These are phyloP conservation scores for Bufotes viridis DNA, from an alignment of 2,797 vertebrate genomes.

Conservation along the genomic window DNA sequence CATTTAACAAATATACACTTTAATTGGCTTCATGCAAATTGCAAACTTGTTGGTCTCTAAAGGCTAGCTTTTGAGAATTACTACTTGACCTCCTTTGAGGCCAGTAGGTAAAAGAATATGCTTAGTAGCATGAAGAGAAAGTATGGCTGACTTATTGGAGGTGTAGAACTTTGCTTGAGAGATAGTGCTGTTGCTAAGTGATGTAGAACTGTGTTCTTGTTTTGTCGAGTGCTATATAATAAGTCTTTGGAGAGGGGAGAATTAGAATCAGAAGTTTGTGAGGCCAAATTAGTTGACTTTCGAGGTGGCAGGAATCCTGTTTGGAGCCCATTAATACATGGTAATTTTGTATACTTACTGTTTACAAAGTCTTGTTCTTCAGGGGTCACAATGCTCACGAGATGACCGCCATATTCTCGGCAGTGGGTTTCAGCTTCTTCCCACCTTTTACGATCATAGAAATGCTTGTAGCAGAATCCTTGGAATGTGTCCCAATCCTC, in stretches of 20 bases:
- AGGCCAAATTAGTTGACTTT: neutral
- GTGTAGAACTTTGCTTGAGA: no score
- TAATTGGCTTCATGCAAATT: no score
- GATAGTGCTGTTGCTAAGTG: no score
- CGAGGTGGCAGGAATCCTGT: neutral
- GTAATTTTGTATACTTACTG: constrained; percentile 71
- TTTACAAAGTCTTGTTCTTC: constrained; percentile 93
- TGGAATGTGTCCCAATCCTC: constrained; percentile 90
- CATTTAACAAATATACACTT: no score
- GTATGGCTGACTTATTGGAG: no score
- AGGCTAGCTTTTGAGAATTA: no score
- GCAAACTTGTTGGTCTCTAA: no score
- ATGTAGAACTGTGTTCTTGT: neutral
- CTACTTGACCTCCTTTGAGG: no score
- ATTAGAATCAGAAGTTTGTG: neutral
- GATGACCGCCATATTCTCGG: constrained; percentile 81
- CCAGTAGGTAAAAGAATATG: no score
- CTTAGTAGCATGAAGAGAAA: no score
- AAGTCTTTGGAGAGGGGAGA: neutral
- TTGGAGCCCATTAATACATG: neutral
- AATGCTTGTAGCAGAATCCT: constrained; percentile 89
- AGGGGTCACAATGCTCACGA: constrained; percentile 87
- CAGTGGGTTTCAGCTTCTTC: constrained; percentile 91
- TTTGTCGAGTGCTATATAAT: neutral
- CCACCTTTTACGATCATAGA: constrained; percentile 86